phyloP scores from a whole-genome alignment of 2,888 invertebrate species.

The Choristoneura rosaceana region DNA sequence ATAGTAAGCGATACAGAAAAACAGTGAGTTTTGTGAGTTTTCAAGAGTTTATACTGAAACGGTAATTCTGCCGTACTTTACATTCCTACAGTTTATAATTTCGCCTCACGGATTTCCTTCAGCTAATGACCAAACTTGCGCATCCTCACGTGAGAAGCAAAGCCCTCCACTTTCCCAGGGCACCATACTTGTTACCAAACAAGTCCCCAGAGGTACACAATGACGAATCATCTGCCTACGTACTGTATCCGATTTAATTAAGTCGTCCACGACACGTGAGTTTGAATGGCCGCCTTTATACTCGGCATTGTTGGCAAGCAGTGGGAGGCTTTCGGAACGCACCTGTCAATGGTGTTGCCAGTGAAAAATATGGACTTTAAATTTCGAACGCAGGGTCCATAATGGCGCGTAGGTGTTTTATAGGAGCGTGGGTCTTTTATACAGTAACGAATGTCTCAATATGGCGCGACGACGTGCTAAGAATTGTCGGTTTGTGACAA shows the following conservation, averaged over 20 bases:
- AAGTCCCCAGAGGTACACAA: slow-evolving; percentile 41
- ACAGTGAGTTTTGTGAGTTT: too few relatives aligned
- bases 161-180: slow-evolving; percentile 37
- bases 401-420: slow-evolving; percentile 49
- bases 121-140: not conserved
- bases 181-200: slow-evolving; percentile 35
- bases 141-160: slow-evolving; percentile 33
- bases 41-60: too few relatives aligned
- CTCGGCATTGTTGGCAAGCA: slow-evolving; percentile 76
- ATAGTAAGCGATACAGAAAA: too few relatives aligned
- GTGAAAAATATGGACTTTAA: slow-evolving; percentile 58
- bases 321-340: slow-evolving; percentile 81
- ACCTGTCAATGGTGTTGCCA: slow-evolving; percentile 67
- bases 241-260: slow-evolving; percentile 79
- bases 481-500: slow-evolving; percentile 73
- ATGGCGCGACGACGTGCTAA: slow-evolving; percentile 68
- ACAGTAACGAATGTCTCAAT: slow-evolving; percentile 60
- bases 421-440: slow-evolving; percentile 58
- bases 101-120: not conserved
- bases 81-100: not conserved
- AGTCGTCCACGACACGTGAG: slow-evolving; percentile 78
- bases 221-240: slow-evolving; percentile 47
- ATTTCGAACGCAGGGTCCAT: slow-evolving; percentile 51
- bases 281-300: slow-evolving; percentile 66
- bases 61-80: too few relatives aligned